Evolutionary conservation across 2,888 invertebrate genomes (phyloP).

Genomic region (Leistus spinibarbis): DNA sequence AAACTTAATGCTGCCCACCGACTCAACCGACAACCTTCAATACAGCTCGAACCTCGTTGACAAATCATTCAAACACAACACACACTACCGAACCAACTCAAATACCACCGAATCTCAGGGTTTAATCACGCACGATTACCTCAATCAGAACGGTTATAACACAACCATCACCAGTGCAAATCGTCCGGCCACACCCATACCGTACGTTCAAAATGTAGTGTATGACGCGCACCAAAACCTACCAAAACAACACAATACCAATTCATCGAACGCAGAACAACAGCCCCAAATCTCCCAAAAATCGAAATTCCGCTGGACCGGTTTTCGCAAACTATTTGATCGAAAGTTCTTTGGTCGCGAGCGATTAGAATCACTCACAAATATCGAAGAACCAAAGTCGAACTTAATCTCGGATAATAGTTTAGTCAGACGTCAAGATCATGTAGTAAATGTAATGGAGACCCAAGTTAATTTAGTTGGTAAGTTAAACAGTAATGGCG

Average conservation of each 20-base stretch:
- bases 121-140: conserved; percentile 60
- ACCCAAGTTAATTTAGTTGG: conserved; percentile 64
- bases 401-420: conserved; percentile 46
- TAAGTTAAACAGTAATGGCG: conserved; percentile 57
- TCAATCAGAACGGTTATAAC: conserved; percentile 50
- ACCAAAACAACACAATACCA: conserved; percentile 54
- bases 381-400: conserved; percentile 41
- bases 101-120: conserved; percentile 57
- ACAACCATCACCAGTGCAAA: conserved; percentile 50
- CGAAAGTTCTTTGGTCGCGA: conserved; percentile 45
- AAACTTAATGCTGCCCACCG: conserved; percentile 67
- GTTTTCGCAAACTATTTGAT: conserved; percentile 58
- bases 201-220: conserved; percentile 78
- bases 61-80: conserved; percentile 66
- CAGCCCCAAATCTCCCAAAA: conserved; percentile 47
- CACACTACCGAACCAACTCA: conserved; percentile 52
- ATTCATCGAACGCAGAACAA: conserved; percentile 50
- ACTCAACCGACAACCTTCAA: conserved; percentile 63
- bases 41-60: conserved; percentile 63
- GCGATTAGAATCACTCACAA: conserved; percentile 32
- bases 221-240: conserved; percentile 51
- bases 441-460: conserved; percentile 51
- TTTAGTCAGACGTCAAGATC: conserved; percentile 51
- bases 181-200: conserved; percentile 66
- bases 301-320: conserved; percentile 60